Conservation (phyloP, 1,140 invertebrate species). For the Panagrolaimus sp. region DNA sequence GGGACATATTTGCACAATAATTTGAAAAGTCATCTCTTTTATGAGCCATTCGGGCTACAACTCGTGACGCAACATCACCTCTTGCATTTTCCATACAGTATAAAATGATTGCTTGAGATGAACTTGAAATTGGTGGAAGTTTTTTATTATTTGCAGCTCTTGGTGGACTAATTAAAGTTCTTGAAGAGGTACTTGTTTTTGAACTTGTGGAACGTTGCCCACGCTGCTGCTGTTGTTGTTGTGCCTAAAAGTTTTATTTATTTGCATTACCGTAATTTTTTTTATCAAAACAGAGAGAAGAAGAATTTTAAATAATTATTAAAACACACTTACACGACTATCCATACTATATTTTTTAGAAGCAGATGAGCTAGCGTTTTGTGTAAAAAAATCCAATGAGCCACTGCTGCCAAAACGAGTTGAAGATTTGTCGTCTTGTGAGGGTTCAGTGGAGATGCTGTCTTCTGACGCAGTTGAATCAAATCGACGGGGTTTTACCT, state of each 20-base stretch:
- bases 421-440: conserved; percentile 14
- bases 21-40: conserved; percentile 43
- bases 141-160: conserved; percentile 10
- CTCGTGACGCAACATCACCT: conserved; percentile 37
- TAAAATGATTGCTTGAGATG: conserved; percentile 37
- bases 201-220: conserved; percentile 18
- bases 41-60: conserved; percentile 40
- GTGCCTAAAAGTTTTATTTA: neutral
- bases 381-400: conserved; percentile 17
- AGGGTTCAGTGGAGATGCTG: conserved; percentile 12
- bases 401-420: conserved; percentile 19
- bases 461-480: conserved; percentile 24
- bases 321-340: neutral
- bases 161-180: conserved; percentile 18
- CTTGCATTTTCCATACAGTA: conserved; percentile 47
- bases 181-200: conserved; percentile 12
- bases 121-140: conserved; percentile 16
- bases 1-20: conserved; percentile 34
- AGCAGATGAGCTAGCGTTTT: neutral
- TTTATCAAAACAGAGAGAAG: neutral
- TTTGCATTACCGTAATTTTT: neutral
- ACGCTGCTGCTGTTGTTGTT: conserved; percentile 3
- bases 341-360: conserved; percentile 14
- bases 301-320: neutral
- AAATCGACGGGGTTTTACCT: conserved; percentile 15